A percentile compares a stretch with the other conserved stretches of the same genome.
These are phyloP conservation scores for Metallyticus violacea DNA, from an alignment of 2,888 invertebrate species.

Conservation along the genomic window DNA sequence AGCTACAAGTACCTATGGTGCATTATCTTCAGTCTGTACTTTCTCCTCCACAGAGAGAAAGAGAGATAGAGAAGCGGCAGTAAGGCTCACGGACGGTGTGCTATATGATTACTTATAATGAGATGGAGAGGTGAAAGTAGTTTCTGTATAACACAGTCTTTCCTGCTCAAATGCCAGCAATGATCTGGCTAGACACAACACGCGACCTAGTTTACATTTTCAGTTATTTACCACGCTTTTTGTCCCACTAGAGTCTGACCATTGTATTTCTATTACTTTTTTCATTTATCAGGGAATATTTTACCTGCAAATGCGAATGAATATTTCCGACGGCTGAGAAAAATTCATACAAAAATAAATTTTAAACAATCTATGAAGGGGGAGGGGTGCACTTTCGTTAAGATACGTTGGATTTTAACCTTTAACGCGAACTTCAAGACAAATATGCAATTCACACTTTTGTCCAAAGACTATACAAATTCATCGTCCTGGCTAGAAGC, in stretches of 20 bases:
- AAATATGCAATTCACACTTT: too few relatives aligned
- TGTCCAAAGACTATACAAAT: too few relatives aligned
- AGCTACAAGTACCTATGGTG: background rate
- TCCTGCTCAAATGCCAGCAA: background rate
- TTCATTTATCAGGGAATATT: too few relatives aligned
- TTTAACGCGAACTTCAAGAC: too few relatives aligned
- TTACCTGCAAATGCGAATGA: too few relatives aligned
- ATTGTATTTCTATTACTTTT: background rate
- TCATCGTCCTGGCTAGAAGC: too few relatives aligned
- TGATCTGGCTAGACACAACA: background rate
- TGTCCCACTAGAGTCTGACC: background rate
- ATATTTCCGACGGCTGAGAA: too few relatives aligned
- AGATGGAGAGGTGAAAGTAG: slow-evolving; percentile 2
- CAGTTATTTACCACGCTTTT: background rate
- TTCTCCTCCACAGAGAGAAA: background rate
- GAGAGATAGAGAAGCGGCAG: too few relatives aligned
- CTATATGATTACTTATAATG: background rate
- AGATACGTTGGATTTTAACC: too few relatives aligned
- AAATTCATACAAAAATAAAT: too few relatives aligned
- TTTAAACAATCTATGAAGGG: too few relatives aligned
- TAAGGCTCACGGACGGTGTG: background rate
- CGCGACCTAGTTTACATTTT: background rate
- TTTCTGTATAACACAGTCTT: background rate
- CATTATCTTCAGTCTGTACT: background rate
- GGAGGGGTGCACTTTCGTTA: too few relatives aligned